Evolutionary conservation across 2,113 vertebrate species (phyloP).

Genomic region (Vulpes ferrilata): DNA sequence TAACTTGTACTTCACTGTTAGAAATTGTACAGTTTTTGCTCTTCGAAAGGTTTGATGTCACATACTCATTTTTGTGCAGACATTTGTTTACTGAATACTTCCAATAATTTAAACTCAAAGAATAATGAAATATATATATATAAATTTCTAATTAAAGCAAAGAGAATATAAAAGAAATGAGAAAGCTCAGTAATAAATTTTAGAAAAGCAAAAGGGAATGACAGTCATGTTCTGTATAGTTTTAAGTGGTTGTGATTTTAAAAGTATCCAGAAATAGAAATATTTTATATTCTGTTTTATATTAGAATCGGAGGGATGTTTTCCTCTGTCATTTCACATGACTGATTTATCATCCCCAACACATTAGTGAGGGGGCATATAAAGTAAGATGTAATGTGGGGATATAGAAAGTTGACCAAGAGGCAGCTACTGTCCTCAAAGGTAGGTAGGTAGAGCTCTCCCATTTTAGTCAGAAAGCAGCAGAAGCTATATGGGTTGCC

Average conservation of each 20-base stretch:
- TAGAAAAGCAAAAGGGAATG: neutral
- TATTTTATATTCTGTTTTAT: neutral
- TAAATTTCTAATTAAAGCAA: conserved; percentile 1
- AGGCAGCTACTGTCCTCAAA: neutral
- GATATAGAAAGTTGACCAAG: neutral
- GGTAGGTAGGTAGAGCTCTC: neutral
- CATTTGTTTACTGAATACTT: neutral
- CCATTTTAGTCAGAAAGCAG: neutral
- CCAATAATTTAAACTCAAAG: conserved; percentile 18
- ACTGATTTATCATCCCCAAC: neutral
- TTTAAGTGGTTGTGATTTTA: conserved; percentile 35
- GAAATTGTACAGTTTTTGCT: conserved; percentile 3
- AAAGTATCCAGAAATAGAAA: neutral
- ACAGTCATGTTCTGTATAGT: neutral
- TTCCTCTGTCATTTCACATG: neutral
- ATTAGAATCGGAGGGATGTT: conserved; percentile 11
- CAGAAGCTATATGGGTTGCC: neutral
- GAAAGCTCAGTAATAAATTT: conserved; percentile 16
- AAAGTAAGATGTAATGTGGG: neutral
- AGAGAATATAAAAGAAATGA: neutral
- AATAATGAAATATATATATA: neutral
- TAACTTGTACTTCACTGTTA: conserved; percentile 1
- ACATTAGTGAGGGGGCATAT: neutral
- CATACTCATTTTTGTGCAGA: neutral
- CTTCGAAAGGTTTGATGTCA: conserved; percentile 33